Base-by-base conservation (phyloP, 2,113 vertebrate species). In the Ophthalmolycus amberensis region DNA sequence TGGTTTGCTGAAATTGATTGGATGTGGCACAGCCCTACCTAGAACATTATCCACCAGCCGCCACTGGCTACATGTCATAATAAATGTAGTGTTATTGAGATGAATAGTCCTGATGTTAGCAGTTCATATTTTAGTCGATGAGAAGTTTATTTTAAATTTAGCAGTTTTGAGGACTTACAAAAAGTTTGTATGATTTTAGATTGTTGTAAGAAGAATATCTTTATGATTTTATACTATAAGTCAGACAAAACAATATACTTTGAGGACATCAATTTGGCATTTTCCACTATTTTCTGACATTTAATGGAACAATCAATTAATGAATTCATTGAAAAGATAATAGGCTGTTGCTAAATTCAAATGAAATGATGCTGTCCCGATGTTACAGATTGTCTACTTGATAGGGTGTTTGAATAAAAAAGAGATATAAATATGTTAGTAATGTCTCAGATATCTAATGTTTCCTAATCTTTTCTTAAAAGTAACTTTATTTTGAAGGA, bases 401-500 rank as follows among this genome's bases (percentile, higher is more conserved):
- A 46, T 46, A 48, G 46, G 14, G 25, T 44, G 14, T 66, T 40
- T 44, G 40, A 27, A 25, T 64, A 14, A 42, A 40, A 42, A 15
- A 42, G 5, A 48, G 14, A 46, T 46, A 25, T 42, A 15, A 7
- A 40, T 14, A n/a, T 40, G n/a, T 15, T 6, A 15, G 5, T 22
- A 52, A 52, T 52, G 27, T 34, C 11, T 22, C 29, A 14, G 14
- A 50, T 34, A 34, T n/a, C 11, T 34, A 11, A 63, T 67, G 15
- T 11, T 68, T 48, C 22, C 4, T 18, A 14, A 10, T 48, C 5
- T 37, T 37, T 6, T 14, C 2, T 12, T 20, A 22, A 37, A 48
- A 18, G 38, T 22, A 58, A 63, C 3, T 54, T 89, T 86, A 86
- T 76, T 84, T 50, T 86, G 75, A 89, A 89, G 40, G 38, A 0